Conservation (phyloP, 2,797 vertebrate genomes). For the Enteromius unitaeniatus region DNA sequence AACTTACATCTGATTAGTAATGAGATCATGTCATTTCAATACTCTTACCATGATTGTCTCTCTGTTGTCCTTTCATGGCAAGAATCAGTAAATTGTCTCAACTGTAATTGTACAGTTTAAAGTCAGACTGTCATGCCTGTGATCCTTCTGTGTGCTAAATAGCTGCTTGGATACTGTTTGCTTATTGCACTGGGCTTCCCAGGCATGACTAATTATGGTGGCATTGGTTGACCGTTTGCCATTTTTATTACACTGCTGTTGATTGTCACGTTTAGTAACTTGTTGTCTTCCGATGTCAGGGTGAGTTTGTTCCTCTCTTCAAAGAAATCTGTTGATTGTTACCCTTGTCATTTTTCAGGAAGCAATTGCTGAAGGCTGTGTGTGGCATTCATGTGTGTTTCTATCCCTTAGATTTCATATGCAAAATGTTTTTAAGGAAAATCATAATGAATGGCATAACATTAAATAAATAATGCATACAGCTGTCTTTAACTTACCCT, state of each 20-base stretch:
- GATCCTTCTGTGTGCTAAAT: not conserved
- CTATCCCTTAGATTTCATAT: not conserved
- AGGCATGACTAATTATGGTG: constrained; percentile 8
- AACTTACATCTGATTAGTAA: not conserved
- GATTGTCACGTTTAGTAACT: constrained; percentile 14
- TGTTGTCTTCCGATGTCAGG: not conserved
- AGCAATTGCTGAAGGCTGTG: not conserved
- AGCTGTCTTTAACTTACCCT: not conserved
- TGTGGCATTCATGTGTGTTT: not conserved
- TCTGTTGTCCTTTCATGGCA: not conserved
- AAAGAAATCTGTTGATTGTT: not conserved
- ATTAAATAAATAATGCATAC: not conserved
- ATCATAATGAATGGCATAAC: not conserved
- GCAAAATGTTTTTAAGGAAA: not conserved
- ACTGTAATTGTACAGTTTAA: not conserved
- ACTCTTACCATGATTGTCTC: not conserved
- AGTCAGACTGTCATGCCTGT: not conserved
- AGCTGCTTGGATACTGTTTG: not conserved
- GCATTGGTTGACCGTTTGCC: constrained; percentile 23
- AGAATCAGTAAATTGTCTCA: not conserved
- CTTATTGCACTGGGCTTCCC: not conserved
- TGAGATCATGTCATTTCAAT: not conserved
- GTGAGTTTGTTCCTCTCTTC: constrained; percentile 6
- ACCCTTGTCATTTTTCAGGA: not conserved
- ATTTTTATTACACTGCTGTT: constrained; percentile 11